phyloP scores from a whole-genome alignment of 64 coral and sea anemone species.

The Stylophora pistillata region DNA sequence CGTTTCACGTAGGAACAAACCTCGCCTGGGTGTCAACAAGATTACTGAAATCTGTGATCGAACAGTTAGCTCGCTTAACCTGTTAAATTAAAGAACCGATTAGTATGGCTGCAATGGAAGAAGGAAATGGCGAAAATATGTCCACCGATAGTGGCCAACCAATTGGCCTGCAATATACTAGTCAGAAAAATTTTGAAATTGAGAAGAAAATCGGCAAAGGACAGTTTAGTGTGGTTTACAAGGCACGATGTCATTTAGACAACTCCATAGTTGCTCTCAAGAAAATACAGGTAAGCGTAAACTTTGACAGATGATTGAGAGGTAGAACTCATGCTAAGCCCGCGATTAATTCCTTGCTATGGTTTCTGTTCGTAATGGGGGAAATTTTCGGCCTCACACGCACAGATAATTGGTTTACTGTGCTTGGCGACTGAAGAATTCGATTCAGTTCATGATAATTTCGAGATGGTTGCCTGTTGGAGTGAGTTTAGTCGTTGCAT shows the following conservation, averaged over 20 bases:
- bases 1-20: background rate
- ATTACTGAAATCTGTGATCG: too few species aligned
- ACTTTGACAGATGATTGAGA: too few species aligned
- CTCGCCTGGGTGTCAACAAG: too few species aligned
- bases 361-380: too few species aligned
- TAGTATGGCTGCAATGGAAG: conserved; percentile 39
- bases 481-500: too few species aligned
- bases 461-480: background rate
- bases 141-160: background rate
- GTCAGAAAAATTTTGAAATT: conserved; percentile 72
- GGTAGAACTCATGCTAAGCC: too few species aligned
- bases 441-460: background rate
- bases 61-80: background rate
- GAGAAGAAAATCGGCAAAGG: conserved; percentile 98
- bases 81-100: background rate
- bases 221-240: conserved; percentile 98
- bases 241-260: conserved; percentile 63
- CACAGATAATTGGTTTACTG: background rate
- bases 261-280: conserved; percentile 85
- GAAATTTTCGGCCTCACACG: background rate
- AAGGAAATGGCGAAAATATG: background rate
- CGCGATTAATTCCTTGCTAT: too few species aligned
- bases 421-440: conserved; percentile 3
- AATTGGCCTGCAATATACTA: background rate
- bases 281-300: conserved; percentile 87